These are phyloP conservation scores for Tricholauxania praeusta DNA, from an alignment of 2,888 invertebrate genomes.

Conservation along the genomic window DNA sequence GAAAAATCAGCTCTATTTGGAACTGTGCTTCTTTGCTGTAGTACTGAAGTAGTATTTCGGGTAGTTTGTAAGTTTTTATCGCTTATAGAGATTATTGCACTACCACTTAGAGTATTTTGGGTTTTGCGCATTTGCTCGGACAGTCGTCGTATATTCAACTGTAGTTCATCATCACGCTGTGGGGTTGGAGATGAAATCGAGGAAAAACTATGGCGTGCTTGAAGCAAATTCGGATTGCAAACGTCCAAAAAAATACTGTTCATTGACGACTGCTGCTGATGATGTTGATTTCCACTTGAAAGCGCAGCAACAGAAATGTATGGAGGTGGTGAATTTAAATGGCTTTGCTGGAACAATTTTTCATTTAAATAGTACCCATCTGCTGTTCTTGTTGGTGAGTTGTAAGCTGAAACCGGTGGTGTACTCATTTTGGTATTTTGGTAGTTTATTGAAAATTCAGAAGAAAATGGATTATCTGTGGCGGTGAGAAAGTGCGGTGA, in stretches of 20 bases:
- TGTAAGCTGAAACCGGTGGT: constrained; percentile 50
- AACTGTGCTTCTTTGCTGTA: constrained; percentile 9
- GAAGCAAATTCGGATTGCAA: constrained; percentile 57
- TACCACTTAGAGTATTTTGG: constrained; percentile 40
- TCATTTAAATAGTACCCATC: constrained; percentile 5
- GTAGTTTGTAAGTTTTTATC: constrained; percentile 45
- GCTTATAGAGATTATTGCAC: constrained; percentile 49
- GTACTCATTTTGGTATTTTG: constrained; percentile 5
- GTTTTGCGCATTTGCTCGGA: constrained; percentile 62
- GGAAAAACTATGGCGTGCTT: constrained; percentile 65
- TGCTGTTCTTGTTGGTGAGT: constrained; percentile 29
- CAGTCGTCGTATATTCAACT: constrained; percentile 64
- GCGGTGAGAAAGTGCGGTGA: constrained; percentile 56
- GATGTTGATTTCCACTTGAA: constrained; percentile 27
- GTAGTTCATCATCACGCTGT: constrained; percentile 61
- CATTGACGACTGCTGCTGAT: constrained; percentile 17
- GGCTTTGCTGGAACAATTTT: not conserved
- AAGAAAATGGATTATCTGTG: constrained; percentile 50
- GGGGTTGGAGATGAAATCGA: constrained; percentile 52
- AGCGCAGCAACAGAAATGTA: constrained; percentile 39
- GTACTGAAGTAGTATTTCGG: constrained; percentile 14
- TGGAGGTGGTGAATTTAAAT: constrained; percentile 38
- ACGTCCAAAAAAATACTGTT: constrained; percentile 57
- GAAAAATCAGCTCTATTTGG: constrained; percentile 51
- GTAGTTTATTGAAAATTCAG: constrained; percentile 42